phyloP scores from a whole-genome alignment of 1,140 invertebrate species.

The Caenorhabditis briggsae region DNA sequence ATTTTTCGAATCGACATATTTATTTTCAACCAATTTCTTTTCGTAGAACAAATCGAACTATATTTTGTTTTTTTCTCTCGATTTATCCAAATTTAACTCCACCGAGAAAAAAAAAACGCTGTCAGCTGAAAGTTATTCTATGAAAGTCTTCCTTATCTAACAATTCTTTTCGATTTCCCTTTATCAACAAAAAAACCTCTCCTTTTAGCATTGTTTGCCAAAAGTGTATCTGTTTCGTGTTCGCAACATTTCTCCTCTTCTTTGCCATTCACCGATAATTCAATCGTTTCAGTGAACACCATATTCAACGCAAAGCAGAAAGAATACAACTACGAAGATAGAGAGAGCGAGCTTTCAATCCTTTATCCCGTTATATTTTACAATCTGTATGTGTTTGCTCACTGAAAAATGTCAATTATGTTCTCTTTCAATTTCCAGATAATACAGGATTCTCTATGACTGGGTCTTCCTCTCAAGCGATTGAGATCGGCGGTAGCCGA shows the following conservation, averaged over 20 bases:
- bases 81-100: too few relatives aligned
- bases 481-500: constrained; percentile 27
- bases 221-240: neutral
- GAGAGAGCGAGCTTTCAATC: neutral
- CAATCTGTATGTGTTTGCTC: neutral
- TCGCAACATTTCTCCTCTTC: constrained; percentile 8
- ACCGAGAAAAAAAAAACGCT: too few relatives aligned
- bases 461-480: neutral
- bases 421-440: neutral
- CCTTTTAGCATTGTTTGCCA: neutral
- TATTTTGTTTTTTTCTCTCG: too few relatives aligned
- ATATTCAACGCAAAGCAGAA: neutral
- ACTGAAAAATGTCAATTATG: neutral
- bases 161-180: neutral
- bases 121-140: neutral
- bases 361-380: neutral
- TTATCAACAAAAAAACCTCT: constrained; percentile 2
- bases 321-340: neutral
- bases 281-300: constrained; percentile 23
- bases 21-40: too few relatives aligned
- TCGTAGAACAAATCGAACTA: too few relatives aligned
- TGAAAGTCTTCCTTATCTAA: neutral
- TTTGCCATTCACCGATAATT: neutral
- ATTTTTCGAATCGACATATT: too few relatives aligned
- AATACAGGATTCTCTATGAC: neutral